A percentile compares a stretch with the other conserved stretches of the same genome.
phyloP scores from a whole-genome alignment of 2,797 vertebrate genomes.

The Picus viridis region DNA sequence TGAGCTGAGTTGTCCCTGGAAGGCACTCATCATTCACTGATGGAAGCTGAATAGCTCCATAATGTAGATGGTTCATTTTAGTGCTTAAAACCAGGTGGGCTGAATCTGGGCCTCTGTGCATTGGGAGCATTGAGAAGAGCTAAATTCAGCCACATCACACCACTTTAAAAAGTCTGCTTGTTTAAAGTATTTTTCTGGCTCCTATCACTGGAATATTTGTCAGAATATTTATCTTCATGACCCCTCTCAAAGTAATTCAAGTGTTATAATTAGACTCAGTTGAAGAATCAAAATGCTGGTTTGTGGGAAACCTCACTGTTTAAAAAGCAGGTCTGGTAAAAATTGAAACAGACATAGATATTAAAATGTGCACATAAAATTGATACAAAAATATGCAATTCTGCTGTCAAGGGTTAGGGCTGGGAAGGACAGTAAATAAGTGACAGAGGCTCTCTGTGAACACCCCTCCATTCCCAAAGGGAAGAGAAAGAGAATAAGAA shows the following conservation, averaged over 20 bases:
- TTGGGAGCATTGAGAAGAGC: background rate
- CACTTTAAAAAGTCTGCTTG: background rate
- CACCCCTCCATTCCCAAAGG: too few relatives aligned
- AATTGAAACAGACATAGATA: background rate
- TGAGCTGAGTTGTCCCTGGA: background rate
- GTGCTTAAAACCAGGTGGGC: conserved; percentile 1
- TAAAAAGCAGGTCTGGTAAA: background rate
- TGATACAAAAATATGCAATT: too few relatives aligned
- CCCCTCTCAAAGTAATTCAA: background rate
- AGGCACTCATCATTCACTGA: background rate
- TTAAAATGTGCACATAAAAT: background rate
- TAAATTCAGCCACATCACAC: background rate
- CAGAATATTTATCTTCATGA: background rate
- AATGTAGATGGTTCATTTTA: background rate
- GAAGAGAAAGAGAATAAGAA: too few relatives aligned
- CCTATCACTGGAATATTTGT: background rate
- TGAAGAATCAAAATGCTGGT: background rate
- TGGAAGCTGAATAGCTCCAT: background rate
- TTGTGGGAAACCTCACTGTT: background rate
- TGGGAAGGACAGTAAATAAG: too few relatives aligned
- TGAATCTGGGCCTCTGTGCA: background rate
- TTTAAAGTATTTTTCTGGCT: background rate
- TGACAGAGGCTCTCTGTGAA: too few relatives aligned
- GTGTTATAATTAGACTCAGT: background rate
- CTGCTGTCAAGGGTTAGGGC: too few relatives aligned